Base-by-base conservation (phyloP, 2,888 invertebrate genomes). In the Troides aeacus region DNA sequence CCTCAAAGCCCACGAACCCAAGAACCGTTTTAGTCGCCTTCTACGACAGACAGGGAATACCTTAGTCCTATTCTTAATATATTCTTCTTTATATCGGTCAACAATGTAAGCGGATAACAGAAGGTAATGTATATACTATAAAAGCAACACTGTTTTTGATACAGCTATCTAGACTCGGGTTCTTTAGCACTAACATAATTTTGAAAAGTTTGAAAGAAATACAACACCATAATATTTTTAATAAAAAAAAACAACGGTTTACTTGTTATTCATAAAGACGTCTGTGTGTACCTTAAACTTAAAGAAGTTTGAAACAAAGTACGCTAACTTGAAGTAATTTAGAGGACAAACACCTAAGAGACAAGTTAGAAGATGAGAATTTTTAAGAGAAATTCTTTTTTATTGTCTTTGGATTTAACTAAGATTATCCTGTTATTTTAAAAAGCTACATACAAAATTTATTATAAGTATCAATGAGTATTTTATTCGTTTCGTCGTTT, bases 201-300 rank as follows among this genome's bases (percentile, higher is more conserved):
- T 50, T 18, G n/a, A 53, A 53, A 53, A n/a, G 5, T 0, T 53
- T 53, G 24, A n/a, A 12, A 10, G 10, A 10, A 58, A 24, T 15
- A 58, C 5, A 24, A 58, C 57, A 24, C 12, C 23, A 58, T 10
- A 23, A 10, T 8, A 58, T n/a, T 23, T 58, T 8, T 23, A 18
- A 12, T 46, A 53, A 10, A 58, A 57, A 57, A 58, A 58, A 58
- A 23, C 57, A 24, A 23, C 57, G 1, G 23, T 64, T n/a, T 18
- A 58, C 42, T 64, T 39, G 21, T 64, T 64, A 64, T 64, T 57
- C 64, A 64, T 64, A 57, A 23, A 64, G 64, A 58, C 24, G 64
- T 42, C 64, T 64, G 64, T 24, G 57, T 58, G 42, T 58, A 57
- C 58, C 42, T 64, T 58, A 36, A 21, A 64, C 39, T 64, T 56